Evolutionary conservation across 1,140 invertebrate genomes (phyloP), one percentile per base, ranked within the genome.

Genomic region (Plectrocnemia conspersa): DNA sequence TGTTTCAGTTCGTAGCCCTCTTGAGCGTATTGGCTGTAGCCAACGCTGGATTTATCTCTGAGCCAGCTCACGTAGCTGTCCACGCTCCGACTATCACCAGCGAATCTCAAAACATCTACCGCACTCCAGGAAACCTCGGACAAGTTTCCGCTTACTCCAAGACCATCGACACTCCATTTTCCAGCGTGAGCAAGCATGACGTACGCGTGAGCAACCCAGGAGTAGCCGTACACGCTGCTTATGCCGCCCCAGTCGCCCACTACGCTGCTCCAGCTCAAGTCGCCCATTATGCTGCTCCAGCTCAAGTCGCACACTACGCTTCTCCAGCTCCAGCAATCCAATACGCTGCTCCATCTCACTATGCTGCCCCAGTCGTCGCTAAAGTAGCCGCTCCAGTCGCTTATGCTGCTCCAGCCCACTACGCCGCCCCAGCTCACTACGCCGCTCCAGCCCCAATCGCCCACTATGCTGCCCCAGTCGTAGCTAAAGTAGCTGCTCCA

Each of bases 101-200:
- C 0, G 80, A 81, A 48, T 77, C 78, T 3, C 75, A 77, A 38
- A 84, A 85, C 65, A 82, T 81, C 33, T 65, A 79, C 18, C 69
- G 82, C 19, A 80, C 77, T 54, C 74, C 73, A 0, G 83, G 79
- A 48, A 84, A 84, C 65, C 66, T 84, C 18, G 80, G 79, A 15
- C 74, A 76, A 65, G 73, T 84, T 16, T 81, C 82, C 1, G 80
- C 79, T 23, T 79, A 82, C 61, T 76, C 76, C 0, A 84, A 83
- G 61, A 77, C 79, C 36, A 77, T 85, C 44, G 78, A 82, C 58
- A 84, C 82, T 1, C 82, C 84, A 2, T 86, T 79, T 72, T 84
- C 82, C 18, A 83, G 79, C 63, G 79, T 80, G 23, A 78, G 79
- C 63, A 82, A 81, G 62, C 67, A 77, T 21, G 81, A 83, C 58